Conservation (phyloP, 2,888 invertebrate genomes). For the Heliconius cydno region DNA sequence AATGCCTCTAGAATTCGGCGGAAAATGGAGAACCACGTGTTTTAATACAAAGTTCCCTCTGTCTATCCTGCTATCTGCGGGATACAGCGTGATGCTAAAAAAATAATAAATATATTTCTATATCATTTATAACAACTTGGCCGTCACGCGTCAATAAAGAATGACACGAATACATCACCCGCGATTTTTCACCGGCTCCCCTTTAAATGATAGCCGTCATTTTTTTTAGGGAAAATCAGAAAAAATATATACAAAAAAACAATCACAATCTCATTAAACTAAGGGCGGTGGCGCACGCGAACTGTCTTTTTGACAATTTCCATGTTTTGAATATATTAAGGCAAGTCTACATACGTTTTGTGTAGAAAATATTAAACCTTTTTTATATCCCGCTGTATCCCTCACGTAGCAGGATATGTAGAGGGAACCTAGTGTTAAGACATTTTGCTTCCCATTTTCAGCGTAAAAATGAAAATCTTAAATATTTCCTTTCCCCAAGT, state of each 20-base stretch:
- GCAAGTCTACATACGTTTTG: constrained; percentile 29
- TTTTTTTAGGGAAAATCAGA: constrained; percentile 54
- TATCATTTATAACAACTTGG: constrained; percentile 56
- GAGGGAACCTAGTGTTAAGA: too few relatives aligned
- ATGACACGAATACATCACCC: constrained; percentile 52
- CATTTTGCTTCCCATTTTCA: too few relatives aligned
- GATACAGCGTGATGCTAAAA: too few relatives aligned
- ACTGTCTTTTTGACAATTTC: constrained; percentile 54
- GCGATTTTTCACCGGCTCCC: constrained; percentile 64
- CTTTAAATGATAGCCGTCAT: constrained; percentile 68
- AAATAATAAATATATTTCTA: constrained; percentile 24
- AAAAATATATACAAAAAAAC: constrained; percentile 51
- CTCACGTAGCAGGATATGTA: too few relatives aligned
- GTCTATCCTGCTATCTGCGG: too few relatives aligned
- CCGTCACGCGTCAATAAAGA: constrained; percentile 62
- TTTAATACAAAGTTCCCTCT: too few relatives aligned
- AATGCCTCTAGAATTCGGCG: too few relatives aligned
- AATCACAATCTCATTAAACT: constrained; percentile 58
- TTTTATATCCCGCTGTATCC: too few relatives aligned
- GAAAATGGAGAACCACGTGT: too few relatives aligned
- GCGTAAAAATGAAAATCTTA: too few relatives aligned
- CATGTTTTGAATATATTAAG: constrained; percentile 43
- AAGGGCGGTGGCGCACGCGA: constrained; percentile 56
- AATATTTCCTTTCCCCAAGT: too few relatives aligned
- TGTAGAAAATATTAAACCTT: neutral